phyloP scores from a whole-genome alignment of 30 jellyfish, hydroid and myxozoan genomes.

The Turritopsis rubra region DNA sequence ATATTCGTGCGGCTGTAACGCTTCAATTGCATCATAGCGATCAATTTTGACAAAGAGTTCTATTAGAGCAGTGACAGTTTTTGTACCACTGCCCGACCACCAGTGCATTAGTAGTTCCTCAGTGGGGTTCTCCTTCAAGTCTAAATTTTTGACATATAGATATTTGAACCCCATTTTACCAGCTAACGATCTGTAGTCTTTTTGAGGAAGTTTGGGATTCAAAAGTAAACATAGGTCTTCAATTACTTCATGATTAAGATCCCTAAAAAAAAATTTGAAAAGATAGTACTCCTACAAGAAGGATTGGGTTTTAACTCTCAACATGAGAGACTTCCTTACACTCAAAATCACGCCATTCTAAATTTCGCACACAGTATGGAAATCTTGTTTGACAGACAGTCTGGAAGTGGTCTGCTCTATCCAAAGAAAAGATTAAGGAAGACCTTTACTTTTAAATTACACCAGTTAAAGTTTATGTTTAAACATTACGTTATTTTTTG shows the following conservation, averaged over 20 bases:
- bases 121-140: constrained; percentile 46
- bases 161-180: constrained; percentile 41
- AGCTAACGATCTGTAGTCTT: constrained; percentile 55
- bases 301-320: no score
- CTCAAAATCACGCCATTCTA: no score
- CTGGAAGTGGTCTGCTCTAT: no score
- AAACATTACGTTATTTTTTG: no score
- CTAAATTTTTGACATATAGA: constrained; percentile 24
- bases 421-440: no score
- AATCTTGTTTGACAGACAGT: no score
- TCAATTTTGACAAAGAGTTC: background rate
- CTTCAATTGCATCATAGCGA: background rate
- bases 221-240: constrained; percentile 32
- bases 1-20: background rate
- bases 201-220: constrained; percentile 47
- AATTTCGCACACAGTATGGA: no score
- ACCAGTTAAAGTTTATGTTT: no score
- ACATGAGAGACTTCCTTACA: no score
- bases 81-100: constrained; percentile 44
- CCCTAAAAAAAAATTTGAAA: constrained; percentile 17
- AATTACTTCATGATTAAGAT: constrained; percentile 29
- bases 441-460: no score
- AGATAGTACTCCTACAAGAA: no score
- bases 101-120: constrained; percentile 43
- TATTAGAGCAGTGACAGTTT: background rate